phyloP scores from a whole-genome alignment of 2,888 invertebrate genomes.

The Fragum whitleyi region DNA sequence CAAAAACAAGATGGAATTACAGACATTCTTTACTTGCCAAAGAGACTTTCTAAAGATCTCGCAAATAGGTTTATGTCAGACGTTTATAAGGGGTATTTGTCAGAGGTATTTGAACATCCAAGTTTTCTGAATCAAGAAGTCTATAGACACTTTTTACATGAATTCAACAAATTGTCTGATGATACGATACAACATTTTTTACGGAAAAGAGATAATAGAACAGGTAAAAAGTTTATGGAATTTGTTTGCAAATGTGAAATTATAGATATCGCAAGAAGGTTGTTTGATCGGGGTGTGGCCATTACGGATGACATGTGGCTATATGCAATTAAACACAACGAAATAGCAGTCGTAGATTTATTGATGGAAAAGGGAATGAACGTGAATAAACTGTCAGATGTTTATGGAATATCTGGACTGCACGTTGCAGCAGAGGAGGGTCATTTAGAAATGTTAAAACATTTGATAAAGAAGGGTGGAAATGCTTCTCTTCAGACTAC shows the following conservation, averaged over 20 bases:
- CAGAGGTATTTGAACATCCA: slow-evolving; percentile 47
- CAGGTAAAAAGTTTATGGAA: not conserved
- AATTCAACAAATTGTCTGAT: slow-evolving; percentile 19
- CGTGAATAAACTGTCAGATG: slow-evolving; percentile 14
- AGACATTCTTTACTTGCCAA: slow-evolving; percentile 45
- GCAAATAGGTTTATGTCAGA: slow-evolving; percentile 47
- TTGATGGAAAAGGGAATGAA: slow-evolving; percentile 20
- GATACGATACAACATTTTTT: not conserved
- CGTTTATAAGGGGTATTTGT: slow-evolving; percentile 35
- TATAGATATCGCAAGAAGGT: not conserved
- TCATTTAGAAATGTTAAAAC: slow-evolving; percentile 8
- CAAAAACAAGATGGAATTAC: not conserved
- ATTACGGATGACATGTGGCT: slow-evolving; percentile 9
- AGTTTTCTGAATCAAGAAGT: slow-evolving; percentile 37
- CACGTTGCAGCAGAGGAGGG: slow-evolving; percentile 26
- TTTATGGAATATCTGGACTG: not conserved
- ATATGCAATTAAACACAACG: not conserved
- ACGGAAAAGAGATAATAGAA: slow-evolving; percentile 21
- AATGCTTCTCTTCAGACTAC: not conserved
- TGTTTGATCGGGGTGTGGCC: slow-evolving; percentile 4
- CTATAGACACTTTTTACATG: slow-evolving; percentile 13
- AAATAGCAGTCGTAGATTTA: slow-evolving; percentile 18
- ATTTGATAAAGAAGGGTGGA: slow-evolving; percentile 14
- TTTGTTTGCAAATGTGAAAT: slow-evolving; percentile 19
- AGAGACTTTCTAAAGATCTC: slow-evolving; percentile 23